Base-by-base conservation (phyloP, 2,888 invertebrate species). In the Rotaria sp. region DNA sequence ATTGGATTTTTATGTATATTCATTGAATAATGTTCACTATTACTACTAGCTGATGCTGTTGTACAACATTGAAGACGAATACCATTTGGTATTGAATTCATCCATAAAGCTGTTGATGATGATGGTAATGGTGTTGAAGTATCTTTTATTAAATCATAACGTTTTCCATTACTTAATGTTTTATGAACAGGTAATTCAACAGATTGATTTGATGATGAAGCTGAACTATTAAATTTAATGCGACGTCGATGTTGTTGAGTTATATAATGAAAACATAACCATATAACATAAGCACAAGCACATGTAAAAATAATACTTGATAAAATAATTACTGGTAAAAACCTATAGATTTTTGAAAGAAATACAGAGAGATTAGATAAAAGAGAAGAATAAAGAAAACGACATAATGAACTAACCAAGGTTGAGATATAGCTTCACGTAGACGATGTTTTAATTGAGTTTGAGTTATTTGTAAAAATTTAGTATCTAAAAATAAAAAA, bases 31-130 rank as follows among this genome's bases (percentile, higher is more conserved):
- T 85, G 52, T 48, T 85, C 57, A 41, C 24, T 45, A 30, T 55
- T 35, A 10, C 30, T 45, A 30, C 41, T 59, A 13, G 59, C 45
- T 21, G 48, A 52, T 38, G 38, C 26, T 24, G 52, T 48, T n/a
- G 41, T 26, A 74, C 52, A 85, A 26, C 59, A 57, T 45, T 41
- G 41, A 10, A 80, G 26, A n/a, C 13, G 80, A 45, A 80, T 45
- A 74, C 24, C 13, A 41, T 35, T 50, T 15, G 48, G 45, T 67
- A 86, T 57, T 35, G 85, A 85, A 84, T 86, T 85, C n/a, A 85
- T 57, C 86, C 86, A 86, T 4, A 80, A 26, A 18, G 15, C 57
- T n/a, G 57, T n/a, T 30, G 57, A 15, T 59, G 67, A 30, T 21
- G 67, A 30, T 67, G 30, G 35, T 67, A 30, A 30, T 67, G 67